These are phyloP conservation scores for Colistium nudipinnis DNA, from an alignment of 2,113 vertebrate genomes.

Conservation along the genomic window DNA sequence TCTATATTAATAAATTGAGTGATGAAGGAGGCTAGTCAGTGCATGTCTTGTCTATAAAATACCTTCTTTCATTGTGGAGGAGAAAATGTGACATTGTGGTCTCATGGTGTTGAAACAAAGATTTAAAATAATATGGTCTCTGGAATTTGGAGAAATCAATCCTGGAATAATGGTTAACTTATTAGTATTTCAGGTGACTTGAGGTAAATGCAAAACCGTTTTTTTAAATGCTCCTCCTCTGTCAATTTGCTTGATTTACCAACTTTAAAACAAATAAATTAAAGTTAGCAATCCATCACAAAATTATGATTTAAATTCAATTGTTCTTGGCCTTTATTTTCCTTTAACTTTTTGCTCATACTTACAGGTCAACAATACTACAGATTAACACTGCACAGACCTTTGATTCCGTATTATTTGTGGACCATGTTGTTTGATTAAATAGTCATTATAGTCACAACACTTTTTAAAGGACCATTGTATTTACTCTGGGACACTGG, in stretches of 20 bases:
- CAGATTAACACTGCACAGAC: neutral
- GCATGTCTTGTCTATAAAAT: too few species aligned
- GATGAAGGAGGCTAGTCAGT: neutral
- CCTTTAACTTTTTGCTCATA: neutral
- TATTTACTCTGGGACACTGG: neutral
- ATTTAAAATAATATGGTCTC: neutral
- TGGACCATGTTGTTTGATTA: neutral
- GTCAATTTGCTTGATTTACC: neutral
- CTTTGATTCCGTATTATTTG: neutral
- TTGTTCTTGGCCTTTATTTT: too few species aligned
- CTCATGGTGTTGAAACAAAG: too few species aligned
- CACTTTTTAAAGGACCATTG: neutral
- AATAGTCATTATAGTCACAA: too few species aligned
- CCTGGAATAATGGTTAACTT: neutral
- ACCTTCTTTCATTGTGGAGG: too few species aligned
- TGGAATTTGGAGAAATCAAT: neutral
- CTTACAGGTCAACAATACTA: neutral
- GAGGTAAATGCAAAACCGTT: too few species aligned
- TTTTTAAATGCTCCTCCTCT: neutral
- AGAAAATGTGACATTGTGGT: too few species aligned
- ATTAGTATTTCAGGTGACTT: neutral
- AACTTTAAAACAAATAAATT: neutral
- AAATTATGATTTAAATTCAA: too few species aligned
- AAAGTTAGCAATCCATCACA: too few species aligned
- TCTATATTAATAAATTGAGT: neutral